Base-by-base conservation (phyloP, 2,797 vertebrate species). In the Fistularia commersonii region DNA sequence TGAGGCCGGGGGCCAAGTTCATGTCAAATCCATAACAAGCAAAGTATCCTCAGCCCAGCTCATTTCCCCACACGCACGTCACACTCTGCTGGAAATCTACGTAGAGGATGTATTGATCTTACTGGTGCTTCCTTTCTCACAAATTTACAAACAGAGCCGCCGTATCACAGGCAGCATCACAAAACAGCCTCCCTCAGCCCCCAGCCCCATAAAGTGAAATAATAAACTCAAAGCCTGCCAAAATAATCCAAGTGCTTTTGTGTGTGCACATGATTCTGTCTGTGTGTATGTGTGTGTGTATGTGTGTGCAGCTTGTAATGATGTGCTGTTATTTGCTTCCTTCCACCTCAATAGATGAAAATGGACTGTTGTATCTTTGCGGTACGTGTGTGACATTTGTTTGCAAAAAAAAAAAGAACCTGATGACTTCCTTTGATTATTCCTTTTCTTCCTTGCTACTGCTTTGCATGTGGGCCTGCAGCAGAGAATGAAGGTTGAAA, bases 51-150 rank as follows among this genome's bases (percentile, higher is more conserved):
- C 90, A 69, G 87, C 91, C 81, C 88, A 88, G 93, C 92, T 93
- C 91, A 92, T 91, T 93, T 93, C 83, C 82, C 86, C 90, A 79
- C 81, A 93, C 86, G 71, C 78, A 94, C 94, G 94, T 98, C 95
- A 97, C 88, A 72, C 92, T 75, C 90, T 80, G 89, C 91, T 93
- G 94, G 93, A 94, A 93, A 93, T 94, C 90, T 90, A 82, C 90
- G 87, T 79, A 92, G 92, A 96, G 96, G 96, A 97, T 95, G 94
- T 95, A 93, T 93, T 90, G 92, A 93, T 94, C 90, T 90, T 90
- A 89, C 91, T 89, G 85, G 73, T 65, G 91, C 87, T 98, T 99
- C 96, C 96, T 96, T 97, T 98, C 96, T 99, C 95, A 97, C 93
- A 95, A 93, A 84, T 85, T 60, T 86, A 84, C 89, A 92, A 93